These are phyloP conservation scores for Conops quadrifasciatus DNA, from an alignment of 2,888 invertebrate genomes.

Conservation along the genomic window DNA sequence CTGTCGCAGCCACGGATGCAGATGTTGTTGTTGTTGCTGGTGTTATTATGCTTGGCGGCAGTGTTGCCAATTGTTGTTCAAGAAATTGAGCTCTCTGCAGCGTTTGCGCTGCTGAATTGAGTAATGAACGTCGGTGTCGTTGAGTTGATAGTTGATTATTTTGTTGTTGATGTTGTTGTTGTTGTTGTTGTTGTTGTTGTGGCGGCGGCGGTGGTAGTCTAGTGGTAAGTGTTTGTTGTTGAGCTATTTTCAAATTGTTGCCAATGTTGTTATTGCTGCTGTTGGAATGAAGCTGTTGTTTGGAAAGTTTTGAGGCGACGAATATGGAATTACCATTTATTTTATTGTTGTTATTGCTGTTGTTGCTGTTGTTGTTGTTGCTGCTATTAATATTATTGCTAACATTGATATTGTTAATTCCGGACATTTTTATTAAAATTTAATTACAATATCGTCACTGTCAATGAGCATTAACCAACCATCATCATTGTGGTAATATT, in stretches of 20 bases:
- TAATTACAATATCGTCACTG: slow-evolving; percentile 18
- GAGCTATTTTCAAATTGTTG: slow-evolving; percentile 34
- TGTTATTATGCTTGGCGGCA: slow-evolving; percentile 37
- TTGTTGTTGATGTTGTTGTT: slow-evolving; percentile 36
- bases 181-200: slow-evolving; percentile 34
- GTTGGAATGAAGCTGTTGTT: slow-evolving; percentile 6
- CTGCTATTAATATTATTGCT: slow-evolving; percentile 37
- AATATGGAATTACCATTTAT: slow-evolving; percentile 43
- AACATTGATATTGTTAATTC: slow-evolving; percentile 46
- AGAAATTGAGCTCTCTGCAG: slow-evolving; percentile 38
- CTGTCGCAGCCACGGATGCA: slow-evolving; percentile 38
- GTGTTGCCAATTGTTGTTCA: slow-evolving; percentile 42
- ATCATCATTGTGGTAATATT: background rate
- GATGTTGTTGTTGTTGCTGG: slow-evolving; percentile 42
- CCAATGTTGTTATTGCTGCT: slow-evolving; percentile 38
- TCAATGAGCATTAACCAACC: background rate
- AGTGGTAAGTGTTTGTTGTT: slow-evolving; percentile 28
- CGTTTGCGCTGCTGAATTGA: slow-evolving; percentile 39
- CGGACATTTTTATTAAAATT: slow-evolving; percentile 44
- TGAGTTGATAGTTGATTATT: slow-evolving; percentile 40
- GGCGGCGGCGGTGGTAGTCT: slow-evolving; percentile 36
- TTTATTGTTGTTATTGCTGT: slow-evolving; percentile 37
- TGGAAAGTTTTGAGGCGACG: background rate
- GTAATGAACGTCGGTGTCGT: slow-evolving; percentile 43
- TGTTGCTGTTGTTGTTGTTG: slow-evolving; percentile 45